Base-by-base conservation (phyloP, 2,113 vertebrate genomes). In the Zosterops japonicus region DNA sequence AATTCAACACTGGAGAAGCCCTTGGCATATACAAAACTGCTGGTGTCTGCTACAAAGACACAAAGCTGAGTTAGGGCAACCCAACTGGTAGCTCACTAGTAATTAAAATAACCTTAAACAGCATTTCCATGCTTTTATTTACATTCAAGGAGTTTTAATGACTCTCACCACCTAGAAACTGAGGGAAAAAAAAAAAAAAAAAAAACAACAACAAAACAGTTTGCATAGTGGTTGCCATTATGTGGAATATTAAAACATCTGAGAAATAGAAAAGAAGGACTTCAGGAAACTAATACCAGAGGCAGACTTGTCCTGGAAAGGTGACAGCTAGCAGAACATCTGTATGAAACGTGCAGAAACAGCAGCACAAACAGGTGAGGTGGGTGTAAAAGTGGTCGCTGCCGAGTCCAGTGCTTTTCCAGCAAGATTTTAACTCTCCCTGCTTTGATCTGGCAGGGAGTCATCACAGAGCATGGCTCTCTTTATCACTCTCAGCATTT, bases 381-480 rank as follows among this genome's bases (percentile, higher is more conserved):
- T 63, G 35, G 6, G 4, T 1, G 0, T 36, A 55, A 85, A 79
- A 79, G 24, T 19, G 12, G 16, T 35, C 0, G 0, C 44, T 83
- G 53, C 46, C 24, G 24, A 60, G 42, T 52, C 20, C 21, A 23
- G 11, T 33, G 23, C 21, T 80, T 77, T 89, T 59, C 39, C 35
- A 78, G 33, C 13, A 71, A 57, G 8, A 42, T 33, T 46, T 76
- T 46, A 23, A 19, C 17, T 75, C 31, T 13, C 11, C 9, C 4
- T 5, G 3, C 23, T 70, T 75, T 64, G 52, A 7, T 55, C 61
- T 56, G 39, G 8, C 61, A 76, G 52, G 24, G 5, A 84, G 2
- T 21, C 53, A 49, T 35, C 24, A 64, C 0, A 0, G 6, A 71
- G 16, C 20, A 23, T 11, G 25, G 29, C 14, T 92, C 46, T 49